phyloP scores from a whole-genome alignment of 2,113 vertebrate species.

The Paralichthys olivaceus region DNA sequence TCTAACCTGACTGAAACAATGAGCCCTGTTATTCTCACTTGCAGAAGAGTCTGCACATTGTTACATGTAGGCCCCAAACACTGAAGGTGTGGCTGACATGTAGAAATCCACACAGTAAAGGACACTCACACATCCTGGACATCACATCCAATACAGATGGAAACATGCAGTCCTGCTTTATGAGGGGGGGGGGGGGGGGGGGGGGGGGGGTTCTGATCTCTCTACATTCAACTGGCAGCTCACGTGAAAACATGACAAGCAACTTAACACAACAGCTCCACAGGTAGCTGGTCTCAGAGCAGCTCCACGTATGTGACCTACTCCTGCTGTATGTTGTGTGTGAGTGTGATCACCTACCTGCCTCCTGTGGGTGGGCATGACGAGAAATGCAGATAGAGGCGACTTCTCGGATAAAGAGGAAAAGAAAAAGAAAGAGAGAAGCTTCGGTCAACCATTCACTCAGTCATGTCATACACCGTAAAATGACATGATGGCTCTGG shows the following conservation, averaged over 20 bases:
- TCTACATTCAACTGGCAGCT: too few species aligned
- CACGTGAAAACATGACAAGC: too few species aligned
- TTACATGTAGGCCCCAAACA: neutral
- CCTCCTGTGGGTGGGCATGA: conserved; percentile 72
- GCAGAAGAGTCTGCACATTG: neutral
- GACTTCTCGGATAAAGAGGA: conserved; percentile 1
- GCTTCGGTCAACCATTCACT: conserved; percentile 4
- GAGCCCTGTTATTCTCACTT: conserved; percentile 11
- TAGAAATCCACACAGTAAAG: neutral
- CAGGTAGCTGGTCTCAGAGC: too few species aligned
- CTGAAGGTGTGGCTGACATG: conserved; percentile 14
- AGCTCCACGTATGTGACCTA: too few species aligned
- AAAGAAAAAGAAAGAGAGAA: neutral
- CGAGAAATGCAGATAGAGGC: conserved; percentile 31
- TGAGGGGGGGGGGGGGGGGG: too few species aligned
- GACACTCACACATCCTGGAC: neutral
- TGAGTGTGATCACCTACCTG: conserved; percentile 66
- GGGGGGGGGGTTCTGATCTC: too few species aligned
- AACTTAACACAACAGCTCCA: too few species aligned
- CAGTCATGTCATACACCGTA: conserved; percentile 16
- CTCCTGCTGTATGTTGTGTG: neutral
- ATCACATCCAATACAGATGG: too few species aligned
- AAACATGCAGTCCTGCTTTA: neutral
- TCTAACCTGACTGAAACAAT: conserved; percentile 20
- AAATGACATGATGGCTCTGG: conserved; percentile 24